Percentiles rank a stretch among this genome's conserved stretches.
Conservation (phyloP, 1,140 invertebrate genomes). For the Ruditapes philippinarum region DNA sequence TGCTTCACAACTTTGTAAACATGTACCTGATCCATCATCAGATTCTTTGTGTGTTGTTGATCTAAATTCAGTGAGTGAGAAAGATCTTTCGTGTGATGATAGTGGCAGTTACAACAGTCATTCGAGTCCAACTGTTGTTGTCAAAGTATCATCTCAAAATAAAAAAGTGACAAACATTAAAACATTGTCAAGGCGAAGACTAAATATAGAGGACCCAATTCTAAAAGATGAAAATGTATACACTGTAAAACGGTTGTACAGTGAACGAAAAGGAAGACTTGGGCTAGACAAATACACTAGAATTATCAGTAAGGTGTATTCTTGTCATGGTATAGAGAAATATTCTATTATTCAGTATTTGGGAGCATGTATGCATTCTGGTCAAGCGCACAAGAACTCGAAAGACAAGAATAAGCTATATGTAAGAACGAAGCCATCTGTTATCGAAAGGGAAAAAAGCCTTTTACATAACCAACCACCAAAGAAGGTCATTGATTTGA, state of each 20-base stretch:
- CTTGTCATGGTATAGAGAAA: conserved; percentile 46
- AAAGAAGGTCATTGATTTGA: conserved; percentile 54
- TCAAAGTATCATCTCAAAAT: conserved; percentile 33
- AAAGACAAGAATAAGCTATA: conserved; percentile 20
- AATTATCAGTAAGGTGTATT: conserved; percentile 53
- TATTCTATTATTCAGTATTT: conserved; percentile 50
- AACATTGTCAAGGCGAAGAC: conserved; percentile 47
- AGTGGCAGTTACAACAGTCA: conserved; percentile 34
- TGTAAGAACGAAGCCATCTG: conserved; percentile 46
- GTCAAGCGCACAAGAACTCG: neutral
- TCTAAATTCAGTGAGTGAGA: conserved; percentile 27
- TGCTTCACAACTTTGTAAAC: conserved; percentile 47
- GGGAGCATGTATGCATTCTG: conserved; percentile 42
- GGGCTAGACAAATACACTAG: conserved; percentile 59
- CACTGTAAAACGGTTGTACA: conserved; percentile 52
- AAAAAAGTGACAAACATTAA: conserved; percentile 18
- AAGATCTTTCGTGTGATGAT: conserved; percentile 57
- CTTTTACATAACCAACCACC: conserved; percentile 48
- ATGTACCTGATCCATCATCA: conserved; percentile 38
- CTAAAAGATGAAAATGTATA: conserved; percentile 48
- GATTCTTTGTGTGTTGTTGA: conserved; percentile 51
- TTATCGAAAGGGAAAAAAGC: conserved; percentile 49
- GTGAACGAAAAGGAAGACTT: conserved; percentile 60
- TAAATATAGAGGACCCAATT: conserved; percentile 50
- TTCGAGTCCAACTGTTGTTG: conserved; percentile 19